Base-by-base conservation (phyloP, 2,113 vertebrate species). In the Indicator maculatus region DNA sequence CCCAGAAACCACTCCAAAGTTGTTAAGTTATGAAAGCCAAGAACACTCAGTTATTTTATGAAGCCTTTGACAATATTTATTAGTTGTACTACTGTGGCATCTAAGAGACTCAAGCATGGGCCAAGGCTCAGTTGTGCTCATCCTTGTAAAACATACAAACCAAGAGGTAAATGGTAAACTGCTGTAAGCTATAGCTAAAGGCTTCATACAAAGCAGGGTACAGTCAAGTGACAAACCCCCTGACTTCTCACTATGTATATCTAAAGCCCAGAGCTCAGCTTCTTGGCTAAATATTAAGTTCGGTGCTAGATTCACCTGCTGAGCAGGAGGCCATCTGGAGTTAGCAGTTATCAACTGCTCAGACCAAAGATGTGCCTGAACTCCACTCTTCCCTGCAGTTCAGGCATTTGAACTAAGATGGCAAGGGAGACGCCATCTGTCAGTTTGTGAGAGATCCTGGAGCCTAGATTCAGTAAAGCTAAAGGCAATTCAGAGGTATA, bases 11-110 rank as follows among this genome's bases (percentile, higher is more conserved):
- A 67, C 47, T 77, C 60, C 67, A 95, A 82, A 75, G 36, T 45
- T 72, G 6, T 41, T 41, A 66, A 83, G 58, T 44, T 70, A 45
- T 20, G 21, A 67, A 84, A 93, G 38, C 53, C 71, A 88, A 83
- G 64, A 55, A 52, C 55, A 79, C 15, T 61, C 72, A 21, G 61
- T 12, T 45, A 38, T 80, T 92, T 84, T 84, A 84, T 59, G 27
- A 84, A 72, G 70, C 79, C 78, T 10, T 88, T 84, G 66, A 90
- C 45, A 77, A 19, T 64, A 86, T 83, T 88, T 94, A 76, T 91
- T 86, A n/a, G 30, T 20, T 90, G 60, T 45, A 86, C 31, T 77
- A 19, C 24, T 33, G 41, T 10, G 28, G 75, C 60, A 91, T 47
- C 47, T 33, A 86, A 86, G 59, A 93, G 79, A 64, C 36, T 21